Percentiles rank a stretch among this genome's conserved stretches.
phyloP scores from a whole-genome alignment of 2,113 vertebrate species.

The Otocyon megalotis region DNA sequence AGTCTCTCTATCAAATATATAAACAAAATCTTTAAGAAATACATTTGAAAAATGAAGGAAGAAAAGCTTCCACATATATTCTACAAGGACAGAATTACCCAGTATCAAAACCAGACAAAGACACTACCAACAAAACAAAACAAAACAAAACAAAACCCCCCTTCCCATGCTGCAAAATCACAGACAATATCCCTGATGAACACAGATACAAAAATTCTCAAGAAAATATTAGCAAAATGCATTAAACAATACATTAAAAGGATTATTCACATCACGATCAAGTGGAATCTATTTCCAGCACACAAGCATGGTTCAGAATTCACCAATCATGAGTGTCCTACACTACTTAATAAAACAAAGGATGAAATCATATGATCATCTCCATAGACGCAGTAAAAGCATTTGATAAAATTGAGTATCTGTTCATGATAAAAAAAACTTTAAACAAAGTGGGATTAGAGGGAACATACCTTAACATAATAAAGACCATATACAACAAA shows the following conservation, averaged over 20 bases:
- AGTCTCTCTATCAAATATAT: too few relatives aligned
- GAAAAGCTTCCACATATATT: background rate
- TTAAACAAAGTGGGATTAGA: background rate
- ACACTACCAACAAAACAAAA: background rate
- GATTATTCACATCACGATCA: background rate
- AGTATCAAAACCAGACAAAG: background rate
- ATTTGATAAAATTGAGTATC: background rate
- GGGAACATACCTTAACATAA: background rate
- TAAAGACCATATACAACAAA: background rate
- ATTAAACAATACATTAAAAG: background rate
- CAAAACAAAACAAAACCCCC: background rate
- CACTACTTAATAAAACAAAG: background rate
- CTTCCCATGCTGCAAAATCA: background rate
- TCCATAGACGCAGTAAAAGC: background rate
- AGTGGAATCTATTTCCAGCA: background rate
- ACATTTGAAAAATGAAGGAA: background rate
- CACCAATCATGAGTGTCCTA: background rate
- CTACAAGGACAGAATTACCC: background rate
- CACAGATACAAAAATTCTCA: background rate
- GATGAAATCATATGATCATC: background rate
- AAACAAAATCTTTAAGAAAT: too few relatives aligned
- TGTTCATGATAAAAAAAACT: background rate
- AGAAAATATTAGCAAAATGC: background rate
- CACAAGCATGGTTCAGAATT: background rate
- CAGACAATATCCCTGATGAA: background rate